A percentile compares a stretch with the other conserved stretches of the same genome.
Evolutionary conservation across 2,113 vertebrate genomes (phyloP).

Genomic region (Muntiacus muntjak): DNA sequence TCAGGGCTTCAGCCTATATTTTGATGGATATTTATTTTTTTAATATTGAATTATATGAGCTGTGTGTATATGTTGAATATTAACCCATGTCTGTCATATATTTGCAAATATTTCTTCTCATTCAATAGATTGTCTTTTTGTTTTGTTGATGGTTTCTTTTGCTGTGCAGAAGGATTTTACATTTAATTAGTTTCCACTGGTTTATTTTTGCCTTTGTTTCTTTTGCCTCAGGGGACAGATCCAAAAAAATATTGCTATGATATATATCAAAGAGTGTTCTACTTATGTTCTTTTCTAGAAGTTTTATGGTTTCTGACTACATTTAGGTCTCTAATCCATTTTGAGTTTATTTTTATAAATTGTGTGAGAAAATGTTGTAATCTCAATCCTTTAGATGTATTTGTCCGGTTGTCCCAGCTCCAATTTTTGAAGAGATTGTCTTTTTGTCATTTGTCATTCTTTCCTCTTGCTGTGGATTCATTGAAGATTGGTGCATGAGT

Average conservation of each 20-base stretch:
- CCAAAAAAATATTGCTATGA: not conserved
- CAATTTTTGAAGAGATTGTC: not conserved
- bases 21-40: not conserved
- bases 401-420: not conserved
- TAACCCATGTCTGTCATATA: not conserved
- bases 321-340: not conserved
- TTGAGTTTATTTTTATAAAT: not conserved
- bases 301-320: not conserved
- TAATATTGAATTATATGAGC: not conserved
- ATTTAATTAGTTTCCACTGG: not conserved
- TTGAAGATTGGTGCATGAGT: not conserved
- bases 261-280: not conserved
- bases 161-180: not conserved
- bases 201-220: not conserved
- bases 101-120: not conserved
- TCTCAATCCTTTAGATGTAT: not conserved
- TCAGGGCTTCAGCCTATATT: not conserved
- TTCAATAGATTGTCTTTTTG: not conserved
- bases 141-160: not conserved
- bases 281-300: not conserved
- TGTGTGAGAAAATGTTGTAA: not conserved
- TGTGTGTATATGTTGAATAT: not conserved
- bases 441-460: not conserved
- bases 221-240: not conserved
- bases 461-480: not conserved